phyloP scores from a whole-genome alignment of 2,888 invertebrate species.

The Gymnoscelis rufifasciata region DNA sequence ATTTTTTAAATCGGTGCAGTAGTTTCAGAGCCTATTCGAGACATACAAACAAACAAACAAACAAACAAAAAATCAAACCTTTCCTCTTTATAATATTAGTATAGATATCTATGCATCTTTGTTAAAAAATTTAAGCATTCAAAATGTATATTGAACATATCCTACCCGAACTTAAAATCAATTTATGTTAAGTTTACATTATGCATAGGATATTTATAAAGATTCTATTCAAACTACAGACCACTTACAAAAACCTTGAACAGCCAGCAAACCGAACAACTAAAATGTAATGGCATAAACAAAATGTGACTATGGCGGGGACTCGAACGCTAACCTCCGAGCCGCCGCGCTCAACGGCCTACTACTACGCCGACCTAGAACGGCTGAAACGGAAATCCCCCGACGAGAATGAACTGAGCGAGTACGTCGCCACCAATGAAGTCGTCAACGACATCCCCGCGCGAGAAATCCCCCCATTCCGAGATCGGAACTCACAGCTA shows the following conservation, averaged over 20 bases:
- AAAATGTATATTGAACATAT: too few relatives aligned
- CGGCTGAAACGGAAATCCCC: conserved; percentile 67
- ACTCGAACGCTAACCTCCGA: conserved; percentile 66
- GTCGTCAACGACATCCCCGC: conserved; percentile 57
- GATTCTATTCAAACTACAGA: conserved; percentile 13
- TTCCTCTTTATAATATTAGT: too few relatives aligned
- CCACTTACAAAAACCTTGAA: neutral
- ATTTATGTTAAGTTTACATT: too few relatives aligned
- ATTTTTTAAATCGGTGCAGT: too few relatives aligned
- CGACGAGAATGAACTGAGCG: conserved; percentile 64
- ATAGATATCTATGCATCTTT: too few relatives aligned
- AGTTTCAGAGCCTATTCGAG: too few relatives aligned
- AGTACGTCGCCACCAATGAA: conserved; percentile 58
- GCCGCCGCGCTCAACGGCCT: conserved; percentile 79
- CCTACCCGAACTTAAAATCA: too few relatives aligned
- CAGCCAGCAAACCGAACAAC: neutral
- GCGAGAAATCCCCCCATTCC: conserved; percentile 54
- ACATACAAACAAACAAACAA: too few relatives aligned
- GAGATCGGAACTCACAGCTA: neutral
- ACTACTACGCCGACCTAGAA: conserved; percentile 79
- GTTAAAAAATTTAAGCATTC: too few relatives aligned
- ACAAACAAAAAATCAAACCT: too few relatives aligned
- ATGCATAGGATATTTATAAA: too few relatives aligned
- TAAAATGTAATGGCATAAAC: conserved; percentile 6
- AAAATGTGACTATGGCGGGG: conserved; percentile 40